Evolutionary conservation across 2,888 invertebrate genomes (phyloP), one percentile per base, ranked within the genome.

Genomic region (Leptopilina syphax): DNA sequence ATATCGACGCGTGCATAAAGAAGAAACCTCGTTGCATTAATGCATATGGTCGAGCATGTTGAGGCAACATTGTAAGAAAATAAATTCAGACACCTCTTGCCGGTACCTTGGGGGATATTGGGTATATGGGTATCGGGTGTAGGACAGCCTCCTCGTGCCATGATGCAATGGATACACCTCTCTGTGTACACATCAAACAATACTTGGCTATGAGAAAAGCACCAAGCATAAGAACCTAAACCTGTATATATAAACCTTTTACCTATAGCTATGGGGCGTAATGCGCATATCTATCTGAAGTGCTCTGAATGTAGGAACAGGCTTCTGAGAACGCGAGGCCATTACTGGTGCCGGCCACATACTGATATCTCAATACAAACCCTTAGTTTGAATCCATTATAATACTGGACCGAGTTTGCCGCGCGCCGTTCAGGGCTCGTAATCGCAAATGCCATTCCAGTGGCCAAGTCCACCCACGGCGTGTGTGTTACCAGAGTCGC

Each of bases 361-460:
- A 89, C 91, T 91, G 91, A 91, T 92, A 91, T 92, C 91, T 92
- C 90, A 91, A 92, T 92, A 91, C 89, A 87, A 90, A 83, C 85
- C 88, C 88, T 91, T 91, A 90, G 91, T 89, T 90, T 89, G 91
- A 91, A 91, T 91, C 91, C 91, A 91, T 91, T 91, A 91, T 89
- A 90, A 89, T 90, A 88, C 88, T 87, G 85, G 85, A 85, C 82
- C 78, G 81, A 83, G 80, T 60, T 18, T 82, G 79, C 44, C 50
- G 50, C 50, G 50, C 50, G 66, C 81, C 76, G 78, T 79, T 60
- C 77, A 57, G 66, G 76, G 54, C 79, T 77, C 65, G 77, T 60
- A 82, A 81, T 85, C 81, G 85, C 83, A 81, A 85, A 83, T 84
- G 84, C 82, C 85, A 85, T 85, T 86, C 81, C 70, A 65, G 41